These are phyloP conservation scores for Xenopus laevis DNA, from an alignment of 2,113 vertebrate species.

Conservation along the genomic window DNA sequence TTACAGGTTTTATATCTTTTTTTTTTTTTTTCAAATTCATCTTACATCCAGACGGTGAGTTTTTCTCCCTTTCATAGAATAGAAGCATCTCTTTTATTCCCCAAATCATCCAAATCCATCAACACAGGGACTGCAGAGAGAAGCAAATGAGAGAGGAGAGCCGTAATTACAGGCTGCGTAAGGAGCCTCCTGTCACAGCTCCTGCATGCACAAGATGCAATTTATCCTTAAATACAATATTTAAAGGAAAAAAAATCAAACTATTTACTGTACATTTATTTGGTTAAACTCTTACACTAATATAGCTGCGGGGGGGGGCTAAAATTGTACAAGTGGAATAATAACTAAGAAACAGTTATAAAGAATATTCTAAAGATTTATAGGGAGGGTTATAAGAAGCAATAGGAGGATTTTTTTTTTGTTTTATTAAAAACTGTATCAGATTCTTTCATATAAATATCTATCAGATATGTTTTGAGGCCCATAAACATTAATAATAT, in stretches of 20 bases:
- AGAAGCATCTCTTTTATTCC: conserved; percentile 14
- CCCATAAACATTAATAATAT: no score
- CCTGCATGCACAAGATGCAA: conserved; percentile 11
- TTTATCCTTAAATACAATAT: conserved; percentile 38
- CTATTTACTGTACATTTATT: conserved; percentile 23
- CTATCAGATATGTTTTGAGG: no score
- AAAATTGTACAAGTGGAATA: not conserved
- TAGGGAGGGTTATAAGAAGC: not conserved
- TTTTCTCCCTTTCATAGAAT: not conserved
- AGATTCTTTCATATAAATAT: no score
- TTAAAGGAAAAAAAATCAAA: conserved; percentile 21
- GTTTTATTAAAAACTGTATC: no score
- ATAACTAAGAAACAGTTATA: no score
- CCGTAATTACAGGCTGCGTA: conserved; percentile 25
- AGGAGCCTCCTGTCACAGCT: conserved; percentile 28
- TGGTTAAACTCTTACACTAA: conserved; percentile 1
- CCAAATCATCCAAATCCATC: conserved; percentile 12
- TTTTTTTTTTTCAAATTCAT: no score
- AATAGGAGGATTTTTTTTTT: conserved; percentile 2
- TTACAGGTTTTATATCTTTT: no score
- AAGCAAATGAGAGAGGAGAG: conserved; percentile 29
- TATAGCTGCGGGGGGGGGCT: not conserved
- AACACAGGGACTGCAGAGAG: not conserved
- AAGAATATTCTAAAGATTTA: not conserved
- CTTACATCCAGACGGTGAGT: no score